Evolutionary conservation across 2,113 vertebrate genomes (phyloP).

Genomic region (Percopsis transmontana): DNA sequence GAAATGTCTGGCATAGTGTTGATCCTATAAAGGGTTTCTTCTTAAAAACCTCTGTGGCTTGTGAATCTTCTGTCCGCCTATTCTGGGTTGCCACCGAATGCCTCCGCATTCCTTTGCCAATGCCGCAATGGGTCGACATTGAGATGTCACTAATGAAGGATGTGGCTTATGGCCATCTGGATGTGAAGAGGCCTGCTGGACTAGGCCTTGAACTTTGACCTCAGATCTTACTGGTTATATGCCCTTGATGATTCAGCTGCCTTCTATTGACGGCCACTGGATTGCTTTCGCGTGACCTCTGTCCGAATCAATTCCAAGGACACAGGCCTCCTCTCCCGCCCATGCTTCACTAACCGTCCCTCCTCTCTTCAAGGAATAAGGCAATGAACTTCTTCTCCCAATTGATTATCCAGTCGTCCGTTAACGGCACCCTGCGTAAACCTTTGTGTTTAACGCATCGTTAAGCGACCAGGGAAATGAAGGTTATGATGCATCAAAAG

Average conservation of each 20-base stretch:
- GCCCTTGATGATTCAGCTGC: constrained; percentile 49
- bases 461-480: constrained; percentile 36
- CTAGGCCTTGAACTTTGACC: constrained; percentile 57
- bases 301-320: constrained; percentile 47
- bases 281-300: constrained; percentile 55
- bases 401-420: constrained; percentile 43
- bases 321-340: constrained; percentile 20
- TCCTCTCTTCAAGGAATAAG: constrained; percentile 21
- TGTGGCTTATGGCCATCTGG: constrained; percentile 36
- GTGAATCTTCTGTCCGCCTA: neutral
- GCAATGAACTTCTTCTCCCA: constrained; percentile 12
- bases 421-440: constrained; percentile 14
- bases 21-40: too few species aligned
- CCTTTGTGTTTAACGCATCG: constrained; percentile 44
- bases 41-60: too few species aligned
- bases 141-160: constrained; percentile 16
- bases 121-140: constrained; percentile 12
- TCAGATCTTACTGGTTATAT: constrained; percentile 32
- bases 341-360: neutral
- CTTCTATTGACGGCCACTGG: constrained; percentile 15
- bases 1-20: too few species aligned
- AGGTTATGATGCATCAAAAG: constrained; percentile 25
- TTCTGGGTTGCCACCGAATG: neutral
- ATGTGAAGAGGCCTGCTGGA: constrained; percentile 32
- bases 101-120: neutral